These are phyloP conservation scores for Furcula furcula DNA, from an alignment of 2,888 invertebrate genomes.

Conservation along the genomic window DNA sequence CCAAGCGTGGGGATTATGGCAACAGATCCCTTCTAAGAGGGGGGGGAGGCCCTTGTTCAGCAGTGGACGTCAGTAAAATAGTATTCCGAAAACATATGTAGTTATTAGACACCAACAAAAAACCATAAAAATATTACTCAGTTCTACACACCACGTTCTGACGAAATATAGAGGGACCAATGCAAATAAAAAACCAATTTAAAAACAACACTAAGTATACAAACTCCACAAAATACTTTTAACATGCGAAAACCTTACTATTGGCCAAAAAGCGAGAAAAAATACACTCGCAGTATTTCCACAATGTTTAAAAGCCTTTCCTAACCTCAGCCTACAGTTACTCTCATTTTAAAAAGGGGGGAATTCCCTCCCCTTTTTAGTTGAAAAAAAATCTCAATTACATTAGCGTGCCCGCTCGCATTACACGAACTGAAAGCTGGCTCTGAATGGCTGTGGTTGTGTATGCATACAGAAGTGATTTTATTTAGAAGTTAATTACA, in stretches of 20 bases:
- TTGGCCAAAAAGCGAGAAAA: constrained; percentile 22
- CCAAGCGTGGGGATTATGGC: no score
- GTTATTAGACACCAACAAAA: no score
- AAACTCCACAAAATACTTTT: constrained; percentile 39
- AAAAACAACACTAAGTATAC: constrained; percentile 35
- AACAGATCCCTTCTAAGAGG: no score
- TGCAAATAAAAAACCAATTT: constrained; percentile 26
- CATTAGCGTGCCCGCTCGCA: constrained; percentile 62
- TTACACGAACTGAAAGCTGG: constrained; percentile 46
- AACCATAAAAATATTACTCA: no score
- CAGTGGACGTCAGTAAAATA: no score
- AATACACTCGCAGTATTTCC: constrained; percentile 22
- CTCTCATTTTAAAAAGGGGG: constrained; percentile 46
- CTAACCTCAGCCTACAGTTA: constrained; percentile 48
- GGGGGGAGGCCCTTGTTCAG: no score
- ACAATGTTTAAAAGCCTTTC: constrained; percentile 24
- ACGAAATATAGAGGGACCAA: no score
- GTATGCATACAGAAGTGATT: constrained; percentile 25
- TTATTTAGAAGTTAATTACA: constrained; percentile 33
- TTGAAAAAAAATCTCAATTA: constrained; percentile 63
- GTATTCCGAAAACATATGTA: no score
- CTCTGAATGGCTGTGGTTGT: constrained; percentile 26
- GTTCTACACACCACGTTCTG: no score
- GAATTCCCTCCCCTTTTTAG: constrained; percentile 20
- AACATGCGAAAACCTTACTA: constrained; percentile 21